Base-by-base conservation (phyloP, 2,113 vertebrate genomes). In the Cavia porcellus region DNA sequence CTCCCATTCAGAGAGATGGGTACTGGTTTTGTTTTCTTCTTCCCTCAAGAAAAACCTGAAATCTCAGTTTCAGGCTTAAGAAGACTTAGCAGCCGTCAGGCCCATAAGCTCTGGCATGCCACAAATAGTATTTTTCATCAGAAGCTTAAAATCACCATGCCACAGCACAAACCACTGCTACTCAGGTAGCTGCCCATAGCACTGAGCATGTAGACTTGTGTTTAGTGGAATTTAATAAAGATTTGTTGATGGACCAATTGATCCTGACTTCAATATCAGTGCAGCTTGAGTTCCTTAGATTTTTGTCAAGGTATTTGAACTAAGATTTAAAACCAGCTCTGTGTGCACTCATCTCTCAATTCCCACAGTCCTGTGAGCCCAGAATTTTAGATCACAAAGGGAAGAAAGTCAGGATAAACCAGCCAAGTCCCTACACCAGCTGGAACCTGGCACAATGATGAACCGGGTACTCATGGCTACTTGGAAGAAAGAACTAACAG, bases 21-120 rank as follows among this genome's bases (percentile, higher is more conserved):
- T 55, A 35, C 94, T 95, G 8, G 84, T 83, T 95, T 96, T 96
- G 89, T 97, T 98, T 97, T 88, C 83, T 59, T 92, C 86, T 89
- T 97, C 72, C 87, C 87, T 96, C 81, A 97, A 98, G 96, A 92
- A 98, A 98, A 96, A 96, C 55, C 94, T 70, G 94, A 94, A 94
- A 92, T 98, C 97, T 98, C 98, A 88, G 95, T 97, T 97, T 95
- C 95, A 97, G 95, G 96, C 97, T 98, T 98, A 98, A 96, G 97
- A 92, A 97, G 98, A 97, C 83, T 98, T 98, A 98, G 86, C 89
- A 90, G 96, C 89, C 92, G 47, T 98, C 97, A 97, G 95, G 94
- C 77, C 87, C 94, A n/a, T 98, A 98, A 98, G 92, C 92, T 92
- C 96, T 97, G 95, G 96, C 94, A 95, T 86, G 96, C 97, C 98